phyloP scores from a whole-genome alignment of 2,797 vertebrate species.

The Myiothlypis chrysogaster region DNA sequence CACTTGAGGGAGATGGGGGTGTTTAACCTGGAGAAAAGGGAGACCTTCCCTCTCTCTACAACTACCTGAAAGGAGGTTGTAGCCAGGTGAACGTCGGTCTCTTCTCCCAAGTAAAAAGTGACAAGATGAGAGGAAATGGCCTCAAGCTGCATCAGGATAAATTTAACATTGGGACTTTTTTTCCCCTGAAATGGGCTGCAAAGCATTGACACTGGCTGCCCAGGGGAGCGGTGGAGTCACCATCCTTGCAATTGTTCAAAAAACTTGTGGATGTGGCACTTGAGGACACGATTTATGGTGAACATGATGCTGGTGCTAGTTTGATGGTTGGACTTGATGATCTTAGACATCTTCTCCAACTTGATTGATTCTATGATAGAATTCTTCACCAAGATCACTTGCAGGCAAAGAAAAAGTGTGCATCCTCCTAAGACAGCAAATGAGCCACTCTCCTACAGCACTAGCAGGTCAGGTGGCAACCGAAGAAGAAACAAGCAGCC shows the following conservation, averaged over 20 bases:
- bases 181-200: neutral
- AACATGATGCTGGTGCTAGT: neutral
- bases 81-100: accelerated
- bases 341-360: neutral
- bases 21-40: neutral
- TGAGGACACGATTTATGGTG: neutral
- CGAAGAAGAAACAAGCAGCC: neutral
- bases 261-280: neutral
- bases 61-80: neutral
- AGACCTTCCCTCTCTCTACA: neutral
- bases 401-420: neutral
- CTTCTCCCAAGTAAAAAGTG: neutral
- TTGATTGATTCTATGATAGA: neutral
- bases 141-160: neutral
- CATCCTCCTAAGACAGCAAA: neutral
- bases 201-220: neutral
- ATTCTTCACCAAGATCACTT: neutral
- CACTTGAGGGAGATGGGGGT: neutral
- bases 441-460: accelerated
- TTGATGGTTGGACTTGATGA: neutral
- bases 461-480: neutral
- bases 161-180: no score
- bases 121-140: neutral
- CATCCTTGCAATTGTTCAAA: neutral
- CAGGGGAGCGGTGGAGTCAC: neutral